Conservation (phyloP, 2,888 invertebrate species). For the Andrena trimmerana region DNA sequence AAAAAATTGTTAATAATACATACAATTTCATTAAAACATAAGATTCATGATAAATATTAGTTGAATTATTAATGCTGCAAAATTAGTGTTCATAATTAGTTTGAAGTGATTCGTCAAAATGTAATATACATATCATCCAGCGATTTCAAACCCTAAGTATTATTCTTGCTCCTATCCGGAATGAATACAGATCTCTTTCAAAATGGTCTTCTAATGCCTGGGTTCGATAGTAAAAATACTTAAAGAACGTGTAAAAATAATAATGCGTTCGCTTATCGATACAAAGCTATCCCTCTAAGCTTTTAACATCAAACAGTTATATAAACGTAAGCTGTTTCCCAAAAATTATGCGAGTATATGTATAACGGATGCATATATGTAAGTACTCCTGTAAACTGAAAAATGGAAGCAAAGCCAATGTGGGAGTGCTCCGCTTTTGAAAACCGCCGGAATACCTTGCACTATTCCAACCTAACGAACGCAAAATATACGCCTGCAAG, state of each 20-base stretch:
- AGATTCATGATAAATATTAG: slow-evolving; percentile 4
- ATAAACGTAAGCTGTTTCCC: slow-evolving; percentile 1
- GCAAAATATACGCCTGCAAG: slow-evolving; percentile 2
- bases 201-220: neutral
- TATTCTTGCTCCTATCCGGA: slow-evolving; percentile 1
- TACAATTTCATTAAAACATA: slow-evolving; percentile 9
- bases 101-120: neutral
- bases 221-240: neutral
- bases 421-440: slow-evolving; percentile 10
- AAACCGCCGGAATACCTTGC: slow-evolving; percentile 3
- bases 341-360: slow-evolving; percentile 15
- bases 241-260: neutral
- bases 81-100: slow-evolving; percentile 5
- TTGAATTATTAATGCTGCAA: slow-evolving; percentile 1
- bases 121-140: neutral
- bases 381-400: slow-evolving; percentile 37
- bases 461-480: slow-evolving; percentile 21
- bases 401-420: slow-evolving; percentile 24
- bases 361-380: slow-evolving; percentile 9
- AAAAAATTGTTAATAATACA: slow-evolving; percentile 2
- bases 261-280: slow-evolving; percentile 3
- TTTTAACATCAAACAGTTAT: slow-evolving; percentile 5
- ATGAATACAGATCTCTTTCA: neutral
- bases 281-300: slow-evolving; percentile 8
- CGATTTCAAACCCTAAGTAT: neutral